Evolutionary conservation across 2,888 invertebrate genomes (phyloP).

Genomic region (Drosophila infuscata): DNA sequence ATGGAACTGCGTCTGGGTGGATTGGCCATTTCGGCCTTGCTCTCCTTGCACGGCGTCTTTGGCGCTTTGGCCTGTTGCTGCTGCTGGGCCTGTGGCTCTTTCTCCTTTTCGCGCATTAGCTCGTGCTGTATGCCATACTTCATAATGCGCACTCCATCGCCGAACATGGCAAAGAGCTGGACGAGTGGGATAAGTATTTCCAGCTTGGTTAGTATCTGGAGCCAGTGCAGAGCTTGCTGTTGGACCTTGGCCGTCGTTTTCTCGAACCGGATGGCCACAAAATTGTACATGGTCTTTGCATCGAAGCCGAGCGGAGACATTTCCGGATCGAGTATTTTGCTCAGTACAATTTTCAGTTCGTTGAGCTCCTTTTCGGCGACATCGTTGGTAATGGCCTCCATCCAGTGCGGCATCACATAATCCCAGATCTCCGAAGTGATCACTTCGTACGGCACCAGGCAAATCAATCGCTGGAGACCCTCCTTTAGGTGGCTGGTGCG

Average conservation of each 20-base stretch:
- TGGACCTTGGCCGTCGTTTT: slow-evolving; percentile 93
- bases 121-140: slow-evolving; percentile 86
- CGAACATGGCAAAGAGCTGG: slow-evolving; percentile 95
- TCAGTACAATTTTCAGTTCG: slow-evolving; percentile 92
- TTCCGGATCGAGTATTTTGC: slow-evolving; percentile 98
- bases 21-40: slow-evolving; percentile 81
- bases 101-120: slow-evolving; percentile 84
- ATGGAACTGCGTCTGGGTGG: slow-evolving; percentile 86
- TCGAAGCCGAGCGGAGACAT: slow-evolving; percentile 98
- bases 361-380: slow-evolving; percentile 94
- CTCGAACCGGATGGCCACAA: slow-evolving; percentile 94
- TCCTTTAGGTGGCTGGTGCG: slow-evolving; percentile 97
- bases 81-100: slow-evolving; percentile 54
- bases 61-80: slow-evolving; percentile 70
- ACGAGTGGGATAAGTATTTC: slow-evolving; percentile 95
- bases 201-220: slow-evolving; percentile 93
- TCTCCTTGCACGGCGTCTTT: slow-evolving; percentile 83
- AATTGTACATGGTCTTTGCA: slow-evolving; percentile 97
- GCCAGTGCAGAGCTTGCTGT: slow-evolving; percentile 95
- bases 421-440: slow-evolving; percentile 99
- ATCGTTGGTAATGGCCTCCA: slow-evolving; percentile 97
- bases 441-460: slow-evolving; percentile 98
- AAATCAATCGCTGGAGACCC: slow-evolving; percentile 96
- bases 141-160: slow-evolving; percentile 93
- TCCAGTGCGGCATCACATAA: slow-evolving; percentile 99